phyloP scores from a whole-genome alignment of 2,797 vertebrate species.

The Gobio occitaniae region DNA sequence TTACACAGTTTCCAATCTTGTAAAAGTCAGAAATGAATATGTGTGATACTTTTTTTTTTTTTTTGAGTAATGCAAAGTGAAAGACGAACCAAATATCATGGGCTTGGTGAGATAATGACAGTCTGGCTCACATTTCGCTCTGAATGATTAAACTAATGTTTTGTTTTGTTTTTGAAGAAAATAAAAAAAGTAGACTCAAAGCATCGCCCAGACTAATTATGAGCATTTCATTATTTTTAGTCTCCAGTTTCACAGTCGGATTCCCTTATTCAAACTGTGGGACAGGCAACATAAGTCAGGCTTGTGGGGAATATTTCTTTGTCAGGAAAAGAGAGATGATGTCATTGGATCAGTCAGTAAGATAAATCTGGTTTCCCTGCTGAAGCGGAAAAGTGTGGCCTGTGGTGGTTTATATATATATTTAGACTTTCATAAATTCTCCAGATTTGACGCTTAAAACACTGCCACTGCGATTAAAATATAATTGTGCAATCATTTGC shows the following conservation, averaged over 20 bases:
- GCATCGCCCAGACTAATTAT: not conserved
- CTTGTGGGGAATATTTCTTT: constrained; percentile 35
- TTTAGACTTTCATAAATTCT: constrained; percentile 23
- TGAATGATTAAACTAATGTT: constrained; percentile 23
- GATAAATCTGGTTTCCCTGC: constrained; percentile 22
- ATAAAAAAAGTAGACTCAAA: not conserved
- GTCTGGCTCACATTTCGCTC: not conserved
- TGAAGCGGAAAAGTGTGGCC: constrained; percentile 36
- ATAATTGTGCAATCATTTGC: not conserved
- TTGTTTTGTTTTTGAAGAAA: constrained; percentile 4
- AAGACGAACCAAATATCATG: constrained; percentile 34
- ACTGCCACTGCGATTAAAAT: not conserved
- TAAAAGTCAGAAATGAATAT: constrained; percentile 54
- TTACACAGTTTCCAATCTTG: constrained; percentile 57
- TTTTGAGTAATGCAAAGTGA: constrained; percentile 39
- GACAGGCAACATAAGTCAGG: constrained; percentile 35
- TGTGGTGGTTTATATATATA: constrained; percentile 34
- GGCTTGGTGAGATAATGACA: constrained; percentile 18
- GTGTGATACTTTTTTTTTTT: constrained; percentile 21
- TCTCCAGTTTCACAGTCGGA: not conserved
- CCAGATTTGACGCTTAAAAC: not conserved
- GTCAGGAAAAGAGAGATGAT: constrained; percentile 34
- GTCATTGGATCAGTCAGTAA: constrained; percentile 38
- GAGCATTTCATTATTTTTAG: not conserved
- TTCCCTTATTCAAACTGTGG: constrained; percentile 30